phyloP scores from a whole-genome alignment of 2,888 invertebrate genomes.

The Acrocera orbiculus region DNA sequence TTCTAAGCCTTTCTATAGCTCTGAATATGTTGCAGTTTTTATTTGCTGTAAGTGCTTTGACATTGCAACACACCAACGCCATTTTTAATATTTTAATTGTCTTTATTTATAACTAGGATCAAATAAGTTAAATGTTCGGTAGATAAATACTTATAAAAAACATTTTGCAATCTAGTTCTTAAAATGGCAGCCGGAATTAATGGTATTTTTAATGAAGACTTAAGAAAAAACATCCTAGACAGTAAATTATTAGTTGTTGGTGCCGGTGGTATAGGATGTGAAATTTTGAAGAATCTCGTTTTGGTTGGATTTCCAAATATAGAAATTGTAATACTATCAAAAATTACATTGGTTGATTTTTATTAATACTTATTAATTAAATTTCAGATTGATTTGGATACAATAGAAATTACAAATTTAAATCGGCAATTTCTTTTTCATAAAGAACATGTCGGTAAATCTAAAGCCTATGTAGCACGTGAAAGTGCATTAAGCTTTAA shows the following conservation, averaged over 20 bases:
- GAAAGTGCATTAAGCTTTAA: conserved; percentile 79
- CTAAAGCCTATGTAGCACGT: conserved; percentile 83
- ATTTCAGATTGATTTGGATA: conserved; percentile 94
- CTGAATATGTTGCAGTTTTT: no score
- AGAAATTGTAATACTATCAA: conserved; percentile 58
- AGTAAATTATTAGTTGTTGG: conserved; percentile 78
- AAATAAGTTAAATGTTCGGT: no score
- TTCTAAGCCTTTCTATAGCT: no score
- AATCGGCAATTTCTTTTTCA: conserved; percentile 99
- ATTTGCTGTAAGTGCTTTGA: no score
- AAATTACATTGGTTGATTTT: no score
- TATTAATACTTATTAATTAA: conserved; percentile 6
- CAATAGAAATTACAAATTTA: conserved; percentile 97
- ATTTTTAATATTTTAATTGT: no score
- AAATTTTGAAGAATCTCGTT: conserved; percentile 92
- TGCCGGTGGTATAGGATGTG: conserved; percentile 98
- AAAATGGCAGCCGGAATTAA: conserved; percentile 48
- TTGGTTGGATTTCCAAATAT: conserved; percentile 84
- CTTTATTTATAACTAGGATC: no score
- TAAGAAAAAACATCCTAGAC: conserved; percentile 45
- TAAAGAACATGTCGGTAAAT: conserved; percentile 93
- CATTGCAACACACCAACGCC: no score
- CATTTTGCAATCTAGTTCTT: no score
- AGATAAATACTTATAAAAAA: no score
- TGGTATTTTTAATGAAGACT: conserved; percentile 45